Evolutionary conservation across 2,888 invertebrate species (phyloP), one percentile per base, ranked within the genome.

Genomic region (Cheilosia pagana): DNA sequence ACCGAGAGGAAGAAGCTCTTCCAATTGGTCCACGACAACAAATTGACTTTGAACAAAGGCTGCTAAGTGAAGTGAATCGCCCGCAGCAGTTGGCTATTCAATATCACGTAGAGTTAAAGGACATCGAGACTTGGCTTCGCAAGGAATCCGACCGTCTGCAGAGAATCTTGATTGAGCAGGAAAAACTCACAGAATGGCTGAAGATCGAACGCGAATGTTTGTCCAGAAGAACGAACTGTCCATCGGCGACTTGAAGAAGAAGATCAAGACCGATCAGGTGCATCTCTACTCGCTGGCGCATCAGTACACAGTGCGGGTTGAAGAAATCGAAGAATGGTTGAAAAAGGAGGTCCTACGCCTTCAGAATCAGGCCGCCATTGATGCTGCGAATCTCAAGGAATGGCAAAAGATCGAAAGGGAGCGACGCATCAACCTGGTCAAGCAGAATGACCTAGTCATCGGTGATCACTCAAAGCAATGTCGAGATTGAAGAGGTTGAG

Each of bases 261-360:
- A 88, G 71, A 90, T 91, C 5, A 87, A 88, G 48, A 88, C 88
- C 35, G 91, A 91, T 70, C 90, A 90, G 50, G 89, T 88, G 0
- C 90, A 91, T 79, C 71, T 91, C 0, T 90, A 90, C 43, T 88
- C 88, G 12, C 72, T 90, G 41, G 91, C 91, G 8, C 88, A 89
- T 53, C 90, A 90, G 79, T 89, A 91, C 74, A 90, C 90, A 41
- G 89, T 91, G 19, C 89, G 89, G 1, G 90, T 91, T 1, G 90
- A 91, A 68, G 91, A 91, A 81, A 90, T 91, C 48, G 90, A 91
- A 65, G 89, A 89, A 31, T 91, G 91, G 91, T 88, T 91, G 3
- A 90, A 90, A 31, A 88, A 90, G 8, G 90, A 91, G 81, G 90
- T 91, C 12, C 77, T 89, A 14, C 89, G 89, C 8, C 86, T 91